These are phyloP conservation scores for Characodon lateralis DNA, from an alignment of 2,797 vertebrate genomes.

Conservation along the genomic window DNA sequence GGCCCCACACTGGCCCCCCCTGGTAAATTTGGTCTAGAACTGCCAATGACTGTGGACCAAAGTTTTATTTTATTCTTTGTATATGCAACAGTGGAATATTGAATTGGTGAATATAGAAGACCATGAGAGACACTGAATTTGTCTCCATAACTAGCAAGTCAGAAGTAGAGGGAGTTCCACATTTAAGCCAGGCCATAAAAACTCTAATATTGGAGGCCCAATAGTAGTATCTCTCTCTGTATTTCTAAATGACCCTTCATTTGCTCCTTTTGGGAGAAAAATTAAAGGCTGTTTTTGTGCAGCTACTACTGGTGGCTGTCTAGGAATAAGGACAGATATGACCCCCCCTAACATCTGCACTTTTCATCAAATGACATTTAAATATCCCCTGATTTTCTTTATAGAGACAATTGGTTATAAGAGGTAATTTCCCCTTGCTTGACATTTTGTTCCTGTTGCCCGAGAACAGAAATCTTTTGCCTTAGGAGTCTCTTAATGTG, in stretches of 20 bases:
- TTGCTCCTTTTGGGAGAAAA: conserved; percentile 26
- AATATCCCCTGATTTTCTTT: conserved; percentile 50
- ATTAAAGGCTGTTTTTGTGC: conserved; percentile 35
- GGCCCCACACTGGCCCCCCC: too few species aligned
- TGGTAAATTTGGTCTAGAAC: too few species aligned
- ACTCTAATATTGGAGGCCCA: too few species aligned
- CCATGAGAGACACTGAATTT: too few species aligned
- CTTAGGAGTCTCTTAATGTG: conserved; percentile 17
- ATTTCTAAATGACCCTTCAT: conserved; percentile 41
- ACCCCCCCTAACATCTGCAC: conserved; percentile 21
- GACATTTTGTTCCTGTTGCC: conserved; percentile 52
- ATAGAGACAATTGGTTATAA: conserved; percentile 50
- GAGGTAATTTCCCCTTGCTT: conserved; percentile 57
- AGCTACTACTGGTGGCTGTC: conserved; percentile 51
- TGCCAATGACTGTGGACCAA: too few species aligned
- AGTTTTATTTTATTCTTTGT: too few species aligned
- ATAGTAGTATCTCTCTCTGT: conserved; percentile 23
- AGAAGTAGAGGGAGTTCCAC: too few species aligned
- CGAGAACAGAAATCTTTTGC: conserved; percentile 29
- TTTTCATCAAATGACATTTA: conserved; percentile 58
- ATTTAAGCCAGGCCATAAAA: too few species aligned
- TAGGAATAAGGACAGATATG: conserved; percentile 42
- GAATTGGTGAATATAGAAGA: too few species aligned
- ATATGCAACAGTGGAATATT: too few species aligned
- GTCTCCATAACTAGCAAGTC: too few species aligned